Base-by-base conservation (phyloP, 2,888 invertebrate species). In the Anticlea derivata region DNA sequence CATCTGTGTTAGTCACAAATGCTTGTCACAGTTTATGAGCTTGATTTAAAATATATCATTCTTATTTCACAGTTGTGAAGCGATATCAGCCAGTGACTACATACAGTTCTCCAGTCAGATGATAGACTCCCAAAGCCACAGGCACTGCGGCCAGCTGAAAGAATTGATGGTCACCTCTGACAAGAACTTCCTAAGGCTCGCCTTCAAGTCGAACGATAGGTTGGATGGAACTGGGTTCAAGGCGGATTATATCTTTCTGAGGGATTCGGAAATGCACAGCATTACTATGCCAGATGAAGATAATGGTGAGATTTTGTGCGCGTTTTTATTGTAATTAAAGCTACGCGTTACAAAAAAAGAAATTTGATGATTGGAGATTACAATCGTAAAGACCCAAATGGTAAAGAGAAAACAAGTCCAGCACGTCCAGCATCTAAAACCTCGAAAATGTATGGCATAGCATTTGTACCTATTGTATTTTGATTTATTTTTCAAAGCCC, bases 51-150 rank as follows among this genome's bases (percentile, higher is more conserved):
- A n/a, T n/a, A n/a, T n/a, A n/a, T n/a, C n/a, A n/a, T 17, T 26
- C 11, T 38, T 43, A 5, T 55, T 85, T 80, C 17, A 7, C 87
- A 99, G 98, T 50, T 99, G 99, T 78, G 96, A 96, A 70, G 95
- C 95, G 37, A 92, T 94, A 43, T 96, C 98, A 2, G 96, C 97
- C 11, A 98, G 98, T 70, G 99, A 99, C 84, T 98, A 95, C 86
- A 95, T 99, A 5, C 97, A 98, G 75, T 98, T 99, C 81, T 98
- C 98, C 12, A 98, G 98, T 88, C 97, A 95, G 80, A 94, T 96
- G 92, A 93, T 96, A 24, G 93, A 95, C 44, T 96, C 98, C 75
- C 92, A 96, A 58, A 96, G 95, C 79, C 92, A 94, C 8, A 92
- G 97, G 57, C 94, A 96, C 75, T 99, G 99, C 78, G 98, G 98